Evolutionary conservation across 2,113 vertebrate genomes (phyloP).

Genomic region (Ia io): DNA sequence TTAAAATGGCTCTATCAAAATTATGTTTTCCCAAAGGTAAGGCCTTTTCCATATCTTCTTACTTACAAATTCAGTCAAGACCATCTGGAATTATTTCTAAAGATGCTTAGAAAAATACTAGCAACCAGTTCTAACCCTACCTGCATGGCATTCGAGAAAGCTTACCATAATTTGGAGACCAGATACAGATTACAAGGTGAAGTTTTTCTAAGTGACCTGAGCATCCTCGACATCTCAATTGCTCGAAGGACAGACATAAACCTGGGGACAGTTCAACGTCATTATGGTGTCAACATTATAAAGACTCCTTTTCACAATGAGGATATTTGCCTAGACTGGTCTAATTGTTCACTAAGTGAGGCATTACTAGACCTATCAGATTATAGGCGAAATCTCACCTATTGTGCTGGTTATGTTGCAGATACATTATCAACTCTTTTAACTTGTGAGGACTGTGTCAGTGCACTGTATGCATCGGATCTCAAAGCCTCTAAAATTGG

Average conservation of each 20-base stretch:
- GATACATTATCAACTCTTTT: constrained; percentile 59
- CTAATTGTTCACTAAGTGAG: constrained; percentile 4
- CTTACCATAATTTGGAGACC: constrained; percentile 71
- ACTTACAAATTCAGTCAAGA: constrained; percentile 71
- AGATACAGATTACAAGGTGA: constrained; percentile 26
- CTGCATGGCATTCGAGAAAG: constrained; percentile 67
- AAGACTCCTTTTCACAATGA: not conserved
- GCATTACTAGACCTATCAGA: constrained; percentile 66
- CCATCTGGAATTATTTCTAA: constrained; percentile 73
- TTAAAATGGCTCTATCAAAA: constrained; percentile 78
- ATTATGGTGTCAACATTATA: not conserved
- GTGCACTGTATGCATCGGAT: constrained; percentile 70
- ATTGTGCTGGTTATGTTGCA: not conserved
- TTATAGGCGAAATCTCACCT: not conserved
- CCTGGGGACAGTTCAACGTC: constrained; percentile 60
- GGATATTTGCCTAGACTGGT: constrained; percentile 37
- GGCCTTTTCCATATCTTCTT: constrained; percentile 43
- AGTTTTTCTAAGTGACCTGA: not conserved
- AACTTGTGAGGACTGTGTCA: constrained; percentile 70
- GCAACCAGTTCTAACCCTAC: constrained; percentile 60
- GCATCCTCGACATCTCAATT: not conserved
- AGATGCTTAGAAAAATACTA: constrained; percentile 52
- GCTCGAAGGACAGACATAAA: constrained; percentile 59
- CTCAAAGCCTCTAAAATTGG: constrained; percentile 31
- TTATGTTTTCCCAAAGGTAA: not conserved